phyloP scores from a whole-genome alignment of 2,888 invertebrate genomes.

The Spicauda simplicius region DNA sequence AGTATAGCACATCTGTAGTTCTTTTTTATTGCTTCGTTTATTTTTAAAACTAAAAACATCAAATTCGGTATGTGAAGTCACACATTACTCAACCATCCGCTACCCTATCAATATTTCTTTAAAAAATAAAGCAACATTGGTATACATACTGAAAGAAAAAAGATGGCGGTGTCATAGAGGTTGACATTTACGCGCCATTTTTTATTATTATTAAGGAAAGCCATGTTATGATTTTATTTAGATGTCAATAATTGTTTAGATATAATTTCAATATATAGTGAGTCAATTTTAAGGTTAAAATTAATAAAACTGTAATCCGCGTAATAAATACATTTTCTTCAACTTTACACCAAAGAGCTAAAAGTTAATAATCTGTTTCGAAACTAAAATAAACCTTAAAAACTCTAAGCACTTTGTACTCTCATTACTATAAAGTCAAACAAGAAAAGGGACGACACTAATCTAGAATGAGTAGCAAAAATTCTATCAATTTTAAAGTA shows the following conservation, averaged over 20 bases:
- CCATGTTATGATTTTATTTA: background rate
- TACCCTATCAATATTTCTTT: too few species aligned
- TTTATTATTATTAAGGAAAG: background rate
- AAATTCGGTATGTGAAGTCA: too few species aligned
- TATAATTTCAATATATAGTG: background rate
- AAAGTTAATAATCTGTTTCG: constrained; percentile 5
- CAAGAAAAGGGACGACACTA: background rate
- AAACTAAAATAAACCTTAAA: constrained; percentile 21
- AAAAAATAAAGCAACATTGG: too few species aligned
- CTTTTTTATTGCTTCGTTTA: too few species aligned
- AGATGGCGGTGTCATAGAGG: background rate
- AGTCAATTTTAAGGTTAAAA: background rate
- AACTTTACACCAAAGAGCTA: background rate
- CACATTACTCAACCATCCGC: too few species aligned
- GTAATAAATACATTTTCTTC: background rate
- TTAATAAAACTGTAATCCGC: background rate
- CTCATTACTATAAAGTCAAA: constrained; percentile 17
- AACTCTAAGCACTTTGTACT: background rate
- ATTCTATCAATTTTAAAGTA: background rate
- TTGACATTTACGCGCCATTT: background rate
- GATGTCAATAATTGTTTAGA: background rate
- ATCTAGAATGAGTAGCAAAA: background rate
- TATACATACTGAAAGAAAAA: too few species aligned
- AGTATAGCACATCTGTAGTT: too few species aligned
- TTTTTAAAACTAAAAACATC: too few species aligned